Conservation (phyloP, 2,113 vertebrate species). For the Cololabis saira region DNA sequence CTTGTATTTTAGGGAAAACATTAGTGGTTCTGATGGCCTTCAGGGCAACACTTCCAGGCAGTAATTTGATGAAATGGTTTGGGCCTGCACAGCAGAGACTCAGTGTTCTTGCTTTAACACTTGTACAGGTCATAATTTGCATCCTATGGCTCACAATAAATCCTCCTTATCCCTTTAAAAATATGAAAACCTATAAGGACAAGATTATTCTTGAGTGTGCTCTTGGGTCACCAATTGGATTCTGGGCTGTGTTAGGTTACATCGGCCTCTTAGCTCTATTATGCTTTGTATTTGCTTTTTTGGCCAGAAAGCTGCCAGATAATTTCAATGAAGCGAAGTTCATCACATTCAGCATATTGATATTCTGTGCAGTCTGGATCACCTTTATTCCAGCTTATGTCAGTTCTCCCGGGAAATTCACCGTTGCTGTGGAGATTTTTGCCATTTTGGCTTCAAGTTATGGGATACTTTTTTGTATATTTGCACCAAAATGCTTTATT, state of each 20-base stretch:
- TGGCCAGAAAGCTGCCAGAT: constrained; percentile 70
- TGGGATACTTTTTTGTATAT: constrained; percentile 71
- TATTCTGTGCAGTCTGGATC: constrained; percentile 76
- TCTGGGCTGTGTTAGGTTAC: constrained; percentile 72
- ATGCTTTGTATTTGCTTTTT: constrained; percentile 69
- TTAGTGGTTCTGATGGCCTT: constrained; percentile 78
- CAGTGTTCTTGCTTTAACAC: constrained; percentile 67
- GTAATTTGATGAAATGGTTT: constrained; percentile 76
- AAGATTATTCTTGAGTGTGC: constrained; percentile 72
- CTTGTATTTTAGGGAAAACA: constrained; percentile 77
- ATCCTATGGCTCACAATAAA: constrained; percentile 71
- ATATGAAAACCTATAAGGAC: constrained; percentile 56
- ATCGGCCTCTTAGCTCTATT: constrained; percentile 64
- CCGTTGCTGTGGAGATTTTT: constrained; percentile 80
- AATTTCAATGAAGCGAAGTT: constrained; percentile 75
- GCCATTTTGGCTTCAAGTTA: constrained; percentile 78
- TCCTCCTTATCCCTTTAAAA: constrained; percentile 69
- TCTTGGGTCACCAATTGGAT: constrained; percentile 59
- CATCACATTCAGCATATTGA: constrained; percentile 76
- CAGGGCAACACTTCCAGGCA: constrained; percentile 70
- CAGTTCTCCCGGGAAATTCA: constrained; percentile 78
- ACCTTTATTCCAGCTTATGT: constrained; percentile 78
- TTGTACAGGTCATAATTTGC: constrained; percentile 72
- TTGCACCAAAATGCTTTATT: constrained; percentile 75
- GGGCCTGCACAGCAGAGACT: constrained; percentile 72